A percentile compares a stretch with the other conserved stretches of the same genome.
Conservation (phyloP, 2,888 invertebrate genomes). For the Argyra leucocephala region DNA sequence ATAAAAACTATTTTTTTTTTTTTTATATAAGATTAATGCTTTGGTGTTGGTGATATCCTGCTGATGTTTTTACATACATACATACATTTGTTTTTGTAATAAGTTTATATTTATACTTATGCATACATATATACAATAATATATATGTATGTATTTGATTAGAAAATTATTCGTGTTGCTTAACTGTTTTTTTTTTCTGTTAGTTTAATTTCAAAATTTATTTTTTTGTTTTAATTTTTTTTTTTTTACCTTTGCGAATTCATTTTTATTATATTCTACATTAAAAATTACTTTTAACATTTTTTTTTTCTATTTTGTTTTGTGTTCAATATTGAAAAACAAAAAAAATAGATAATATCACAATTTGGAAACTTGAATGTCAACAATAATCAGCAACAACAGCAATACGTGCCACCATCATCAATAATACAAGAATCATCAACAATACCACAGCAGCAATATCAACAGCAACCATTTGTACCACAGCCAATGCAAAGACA, state of each 20-base stretch:
- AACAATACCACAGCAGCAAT: constrained; percentile 32
- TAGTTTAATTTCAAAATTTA: too few relatives aligned
- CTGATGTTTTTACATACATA: constrained; percentile 9
- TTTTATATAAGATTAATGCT: background rate
- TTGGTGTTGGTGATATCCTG: constrained; percentile 3
- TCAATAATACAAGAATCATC: constrained; percentile 39
- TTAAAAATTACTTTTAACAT: constrained; percentile 10
- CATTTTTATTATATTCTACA: background rate
- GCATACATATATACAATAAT: background rate
- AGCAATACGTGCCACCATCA: constrained; percentile 31
- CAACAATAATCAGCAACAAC: constrained; percentile 32
- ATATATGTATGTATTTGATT: background rate
- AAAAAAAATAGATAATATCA: constrained; percentile 32
- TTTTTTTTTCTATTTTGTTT: constrained; percentile 11
- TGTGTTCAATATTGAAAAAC: constrained; percentile 13
- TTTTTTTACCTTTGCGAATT: too few relatives aligned
- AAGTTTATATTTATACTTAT: background rate
- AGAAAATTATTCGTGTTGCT: constrained; percentile 2
- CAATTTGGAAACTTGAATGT: constrained; percentile 35
- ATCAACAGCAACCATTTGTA: constrained; percentile 32
- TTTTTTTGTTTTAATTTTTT: too few relatives aligned
- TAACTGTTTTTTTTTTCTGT: constrained; percentile 8
- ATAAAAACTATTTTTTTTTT: too few relatives aligned
- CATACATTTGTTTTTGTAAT: background rate
- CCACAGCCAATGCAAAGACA: constrained; percentile 37